A percentile compares a stretch with the other conserved stretches of the same genome.
phyloP scores from a whole-genome alignment of 2,797 vertebrate genomes.

The Sebastiscus albofasciatus region DNA sequence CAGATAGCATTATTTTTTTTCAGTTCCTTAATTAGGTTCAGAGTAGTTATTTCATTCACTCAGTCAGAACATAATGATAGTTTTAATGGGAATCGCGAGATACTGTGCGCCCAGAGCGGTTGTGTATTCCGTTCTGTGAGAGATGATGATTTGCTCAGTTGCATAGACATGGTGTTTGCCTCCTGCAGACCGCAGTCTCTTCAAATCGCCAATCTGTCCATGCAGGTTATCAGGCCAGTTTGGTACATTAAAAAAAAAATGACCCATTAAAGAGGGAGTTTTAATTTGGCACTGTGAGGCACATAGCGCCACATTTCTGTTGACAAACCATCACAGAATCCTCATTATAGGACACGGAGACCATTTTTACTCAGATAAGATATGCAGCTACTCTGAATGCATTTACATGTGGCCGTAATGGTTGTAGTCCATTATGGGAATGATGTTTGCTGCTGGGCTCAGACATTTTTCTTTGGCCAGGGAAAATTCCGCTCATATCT shows the following conservation, averaged over 20 bases:
- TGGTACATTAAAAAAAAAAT: conserved; percentile 28
- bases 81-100: conserved; percentile 58
- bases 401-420: conserved; percentile 35
- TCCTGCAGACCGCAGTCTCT: conserved; percentile 36
- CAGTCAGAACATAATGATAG: conserved; percentile 54
- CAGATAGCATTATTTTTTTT: conserved; percentile 55
- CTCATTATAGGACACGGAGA: conserved; percentile 43
- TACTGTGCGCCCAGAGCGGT: conserved; percentile 27
- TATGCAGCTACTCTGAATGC: conserved; percentile 47
- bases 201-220: conserved; percentile 41
- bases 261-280: conserved; percentile 32
- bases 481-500: conserved; percentile 34
- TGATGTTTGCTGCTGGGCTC: conserved; percentile 27
- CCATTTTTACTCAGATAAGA: conserved; percentile 51
- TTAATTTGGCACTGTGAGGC: conserved; percentile 26
- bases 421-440: conserved; percentile 52
- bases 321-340: conserved; percentile 37
- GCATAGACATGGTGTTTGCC: conserved; percentile 30
- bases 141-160: conserved; percentile 51
- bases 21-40: conserved; percentile 49
- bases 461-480: conserved; percentile 45
- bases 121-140: conserved; percentile 32
- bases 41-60: conserved; percentile 55
- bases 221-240: conserved; percentile 44
- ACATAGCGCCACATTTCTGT: conserved; percentile 28